A percentile compares a stretch with the other conserved stretches of the same genome.
phyloP scores from a whole-genome alignment of 2,888 invertebrate species.

The Mycalesis mineus region DNA sequence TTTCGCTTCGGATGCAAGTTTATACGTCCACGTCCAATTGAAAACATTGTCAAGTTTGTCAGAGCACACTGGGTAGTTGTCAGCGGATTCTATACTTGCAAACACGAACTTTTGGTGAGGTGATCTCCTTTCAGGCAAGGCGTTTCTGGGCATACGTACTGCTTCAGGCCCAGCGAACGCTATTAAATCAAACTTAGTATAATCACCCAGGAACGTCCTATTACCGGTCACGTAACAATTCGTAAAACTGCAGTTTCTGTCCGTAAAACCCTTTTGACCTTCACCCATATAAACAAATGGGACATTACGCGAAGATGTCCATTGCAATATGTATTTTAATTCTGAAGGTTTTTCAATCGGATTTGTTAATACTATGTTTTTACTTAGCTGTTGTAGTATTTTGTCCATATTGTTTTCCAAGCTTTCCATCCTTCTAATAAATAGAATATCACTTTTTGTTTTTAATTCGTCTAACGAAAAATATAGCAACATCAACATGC shows the following conservation, averaged over 20 bases:
- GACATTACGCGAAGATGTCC: slow-evolving; percentile 41
- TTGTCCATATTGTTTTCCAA: not conserved
- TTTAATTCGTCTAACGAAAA: slow-evolving; percentile 15
- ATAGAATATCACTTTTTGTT: not conserved
- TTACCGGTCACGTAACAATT: slow-evolving; percentile 56
- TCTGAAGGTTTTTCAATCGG: not conserved
- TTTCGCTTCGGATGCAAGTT: slow-evolving; percentile 49
- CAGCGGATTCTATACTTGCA: slow-evolving; percentile 53
- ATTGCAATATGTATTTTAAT: slow-evolving; percentile 48
- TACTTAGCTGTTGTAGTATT: not conserved
- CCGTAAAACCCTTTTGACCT: slow-evolving; percentile 40
- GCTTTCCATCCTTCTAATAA: not conserved
- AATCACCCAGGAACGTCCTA: slow-evolving; percentile 36
- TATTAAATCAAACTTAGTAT: slow-evolving; percentile 51
- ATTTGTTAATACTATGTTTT: not conserved
- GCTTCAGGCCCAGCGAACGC: slow-evolving; percentile 52
- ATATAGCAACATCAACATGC: slow-evolving; percentile 19
- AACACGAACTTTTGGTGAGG: slow-evolving; percentile 55
- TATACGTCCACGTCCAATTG: slow-evolving; percentile 67
- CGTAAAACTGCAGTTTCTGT: slow-evolving; percentile 44
- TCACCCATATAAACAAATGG: slow-evolving; percentile 46
- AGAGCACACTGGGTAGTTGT: slow-evolving; percentile 49
- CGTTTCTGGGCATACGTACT: slow-evolving; percentile 16
- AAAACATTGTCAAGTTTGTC: slow-evolving; percentile 46
- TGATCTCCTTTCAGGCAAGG: slow-evolving; percentile 42